Evolutionary conservation across 2,113 vertebrate genomes (phyloP).

Genomic region (Xiphorhynchus elegans): DNA sequence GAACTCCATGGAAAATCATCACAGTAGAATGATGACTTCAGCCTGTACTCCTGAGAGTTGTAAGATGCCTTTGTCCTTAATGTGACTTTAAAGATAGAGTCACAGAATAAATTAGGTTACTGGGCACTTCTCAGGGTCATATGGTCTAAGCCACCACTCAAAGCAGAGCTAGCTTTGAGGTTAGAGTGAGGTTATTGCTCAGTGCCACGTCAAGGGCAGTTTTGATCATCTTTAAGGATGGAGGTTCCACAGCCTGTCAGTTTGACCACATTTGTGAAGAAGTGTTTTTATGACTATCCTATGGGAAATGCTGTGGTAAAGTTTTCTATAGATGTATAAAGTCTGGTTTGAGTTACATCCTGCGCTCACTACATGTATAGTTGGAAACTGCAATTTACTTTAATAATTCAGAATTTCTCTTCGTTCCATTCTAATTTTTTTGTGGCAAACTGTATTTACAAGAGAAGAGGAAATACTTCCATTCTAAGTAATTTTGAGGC

Average conservation of each 20-base stretch:
- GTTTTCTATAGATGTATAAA: background rate
- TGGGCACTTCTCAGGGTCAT: background rate
- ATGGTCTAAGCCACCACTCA: background rate
- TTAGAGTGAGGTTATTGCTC: background rate
- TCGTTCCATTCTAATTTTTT: background rate
- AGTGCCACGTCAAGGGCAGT: background rate
- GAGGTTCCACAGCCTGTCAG: background rate
- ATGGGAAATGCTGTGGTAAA: background rate
- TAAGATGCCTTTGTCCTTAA: background rate
- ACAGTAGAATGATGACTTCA: background rate
- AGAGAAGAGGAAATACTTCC: background rate
- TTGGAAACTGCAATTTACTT: conserved; percentile 18
- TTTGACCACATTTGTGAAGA: background rate
- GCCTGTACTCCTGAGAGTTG: background rate
- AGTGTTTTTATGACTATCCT: background rate
- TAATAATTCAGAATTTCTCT: background rate
- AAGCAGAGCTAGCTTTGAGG: background rate
- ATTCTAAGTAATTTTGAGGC: background rate
- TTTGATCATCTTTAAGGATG: background rate
- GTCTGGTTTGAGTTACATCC: conserved; percentile 13
- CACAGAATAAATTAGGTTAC: background rate
- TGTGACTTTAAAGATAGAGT: conserved; percentile 33
- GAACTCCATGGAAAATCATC: background rate
- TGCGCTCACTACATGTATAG: background rate
- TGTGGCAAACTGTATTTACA: background rate